Evolutionary conservation across 2,797 vertebrate genomes (phyloP), one percentile per base, ranked within the genome.

Genomic region (Poeciliopsis paucimaculata): DNA sequence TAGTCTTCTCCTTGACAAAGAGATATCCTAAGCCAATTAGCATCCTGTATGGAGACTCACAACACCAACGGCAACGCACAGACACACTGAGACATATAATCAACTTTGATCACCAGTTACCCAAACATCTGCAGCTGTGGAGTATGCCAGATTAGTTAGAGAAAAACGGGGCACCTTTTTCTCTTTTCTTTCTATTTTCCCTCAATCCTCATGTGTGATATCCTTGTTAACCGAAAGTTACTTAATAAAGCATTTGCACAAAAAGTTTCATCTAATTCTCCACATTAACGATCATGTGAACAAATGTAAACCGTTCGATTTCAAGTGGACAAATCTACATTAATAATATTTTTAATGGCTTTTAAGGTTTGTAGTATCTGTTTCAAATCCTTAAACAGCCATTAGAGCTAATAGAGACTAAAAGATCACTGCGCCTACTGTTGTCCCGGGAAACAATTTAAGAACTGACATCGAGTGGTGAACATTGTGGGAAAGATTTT

Each of bases 401-500:
- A 15, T 34, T 34, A 10, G 15, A 28, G 8, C 73, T 41, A 43
- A 60, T 5, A 28, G 34, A 60, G 51, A 55, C 36, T 28, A 8
- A 55, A 55, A 36, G 43, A 26, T 60, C 68, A 41, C 26, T 10
- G 45, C 43, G 3, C 72, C 62, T 4, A 75, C 80, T 41, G 7
- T 60, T 53, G 39, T 78, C 36, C 70, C 28, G 34, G 18, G 53
- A 16, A 57, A 15, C 46, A 80, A 53, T 57, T 81, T 5, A 26
- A 79, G 47, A 16, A 26, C 66, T 73, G 31, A 39, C 76, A 79
- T 26, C 74, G 36, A 26, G 36, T 23, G 62, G 55, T 77, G 73
- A 73, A 55, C 49, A 71, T 74, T 72, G 73, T 81, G 77, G 15
- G 39, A 20, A 73, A 51, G 41, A 36, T 84, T 79, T 72, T 23